Evolutionary conservation across 2,797 vertebrate species (phyloP), one percentile per base, ranked within the genome.

Genomic region (Acridotheres tristis): DNA sequence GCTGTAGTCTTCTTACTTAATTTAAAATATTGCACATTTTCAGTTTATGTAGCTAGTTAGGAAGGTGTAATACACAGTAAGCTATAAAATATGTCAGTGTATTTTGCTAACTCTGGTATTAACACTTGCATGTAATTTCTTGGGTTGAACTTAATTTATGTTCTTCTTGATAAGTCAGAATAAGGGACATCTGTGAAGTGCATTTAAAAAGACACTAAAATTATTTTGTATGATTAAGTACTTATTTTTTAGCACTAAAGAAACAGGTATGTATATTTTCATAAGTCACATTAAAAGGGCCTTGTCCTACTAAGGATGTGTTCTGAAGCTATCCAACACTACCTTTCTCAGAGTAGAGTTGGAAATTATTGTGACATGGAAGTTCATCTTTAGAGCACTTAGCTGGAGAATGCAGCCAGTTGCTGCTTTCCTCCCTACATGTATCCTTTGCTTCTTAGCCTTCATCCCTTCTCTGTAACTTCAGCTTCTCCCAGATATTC

Each of bases 121-220:
- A 89, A 80, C 82, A 95, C 58, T 94, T 90, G 51, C 11, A 6
- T 80, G 58, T 77, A 74, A 90, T 95, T 96, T 92, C 61, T 80
- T n/a, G 42, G 16, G 17, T 50, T 83, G 69, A 89, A 77, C 40
- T 73, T 58, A 81, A 94, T 93, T 94, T 88, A 89, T 4, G 4
- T 93, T 65, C 16, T 80, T 83, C 78, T 88, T 92, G 77, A 17
- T 77, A 90, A 77, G 36, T 89, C 75, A 66, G 20, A 92, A 89
- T 81, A 88, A 91, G 36, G 29, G 59, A 55, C 36, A 30, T 72
- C 50, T 85, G 54, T 83, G 36, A 83, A 91, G 55, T 45, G 59
- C 32, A n/a, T 79, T 88, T 76, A 11, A 88, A 89, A 90, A 82
- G 71, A 92, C 23, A 58, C 8, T 34, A 54, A 51, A 85, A 68